phyloP scores from a whole-genome alignment of 2,113 vertebrate genomes.

The Rutilus rutilus region DNA sequence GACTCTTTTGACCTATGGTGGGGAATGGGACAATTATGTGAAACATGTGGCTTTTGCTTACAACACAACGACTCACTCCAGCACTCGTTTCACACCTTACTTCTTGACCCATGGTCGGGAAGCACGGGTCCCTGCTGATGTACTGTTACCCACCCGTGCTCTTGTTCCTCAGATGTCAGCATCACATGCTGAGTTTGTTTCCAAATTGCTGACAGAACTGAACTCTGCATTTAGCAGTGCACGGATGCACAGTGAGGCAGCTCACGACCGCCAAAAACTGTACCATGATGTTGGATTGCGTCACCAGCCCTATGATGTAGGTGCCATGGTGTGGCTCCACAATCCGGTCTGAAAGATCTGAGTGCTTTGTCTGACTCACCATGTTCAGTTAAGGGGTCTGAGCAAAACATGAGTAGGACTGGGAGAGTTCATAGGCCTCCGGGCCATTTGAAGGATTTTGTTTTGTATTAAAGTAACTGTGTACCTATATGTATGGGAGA shows the following conservation, averaged over 20 bases:
- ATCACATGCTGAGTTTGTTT: not conserved
- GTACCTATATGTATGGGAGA: not conserved
- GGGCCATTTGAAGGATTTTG: not conserved
- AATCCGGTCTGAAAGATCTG: not conserved
- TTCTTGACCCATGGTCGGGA: conserved; percentile 40
- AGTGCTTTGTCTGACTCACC: not conserved
- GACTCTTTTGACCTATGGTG: conserved; percentile 26
- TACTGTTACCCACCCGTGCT: not conserved
- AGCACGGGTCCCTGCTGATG: conserved; percentile 17
- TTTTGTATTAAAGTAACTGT: not conserved
- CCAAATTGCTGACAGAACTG: not conserved
- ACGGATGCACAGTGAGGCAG: not conserved
- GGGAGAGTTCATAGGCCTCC: not conserved
- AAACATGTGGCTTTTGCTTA: conserved; percentile 52
- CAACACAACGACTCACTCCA: conserved; percentile 38
- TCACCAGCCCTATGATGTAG: not conserved
- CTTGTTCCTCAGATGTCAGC: not conserved
- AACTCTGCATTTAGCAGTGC: not conserved
- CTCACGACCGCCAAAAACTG: not conserved
- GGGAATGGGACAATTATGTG: conserved; percentile 46
- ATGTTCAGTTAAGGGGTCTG: not conserved
- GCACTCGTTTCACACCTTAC: conserved; percentile 37
- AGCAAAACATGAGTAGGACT: not conserved
- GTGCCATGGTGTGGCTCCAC: conserved; percentile 11
- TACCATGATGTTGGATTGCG: not conserved